Evolutionary conservation across 2,113 vertebrate species (phyloP).

Genomic region (Cromileptes altivelis): DNA sequence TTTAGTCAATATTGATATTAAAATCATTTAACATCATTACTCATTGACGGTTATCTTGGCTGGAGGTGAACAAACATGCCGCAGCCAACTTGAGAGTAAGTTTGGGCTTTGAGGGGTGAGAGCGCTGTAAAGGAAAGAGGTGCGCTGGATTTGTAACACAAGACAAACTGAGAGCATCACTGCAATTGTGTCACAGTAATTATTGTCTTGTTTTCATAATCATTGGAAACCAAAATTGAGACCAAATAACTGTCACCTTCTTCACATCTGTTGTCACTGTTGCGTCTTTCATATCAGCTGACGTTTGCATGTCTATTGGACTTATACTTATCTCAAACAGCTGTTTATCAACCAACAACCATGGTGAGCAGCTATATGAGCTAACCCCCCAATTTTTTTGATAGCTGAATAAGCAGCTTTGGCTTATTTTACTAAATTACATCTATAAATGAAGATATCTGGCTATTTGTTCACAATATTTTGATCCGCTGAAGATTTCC

Average conservation of each 20-base stretch:
- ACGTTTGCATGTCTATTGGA: conserved; percentile 11
- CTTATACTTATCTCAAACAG: not conserved
- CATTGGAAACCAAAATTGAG: no score
- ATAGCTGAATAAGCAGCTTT: not conserved
- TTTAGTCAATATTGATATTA: no score
- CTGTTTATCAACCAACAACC: not conserved
- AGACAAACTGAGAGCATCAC: no score
- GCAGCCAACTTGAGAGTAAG: no score
- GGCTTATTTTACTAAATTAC: not conserved
- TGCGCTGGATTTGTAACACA: no score
- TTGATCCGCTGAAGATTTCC: not conserved
- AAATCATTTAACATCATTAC: no score
- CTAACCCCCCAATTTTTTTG: not conserved
- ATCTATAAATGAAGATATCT: conserved; percentile 12
- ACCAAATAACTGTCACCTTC: not conserved
- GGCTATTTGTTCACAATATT: not conserved
- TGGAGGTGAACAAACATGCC: no score
- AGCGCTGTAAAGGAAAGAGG: no score
- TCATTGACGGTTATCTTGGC: no score
- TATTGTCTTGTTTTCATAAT: no score
- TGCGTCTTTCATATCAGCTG: conserved; percentile 36
- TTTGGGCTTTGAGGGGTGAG: no score
- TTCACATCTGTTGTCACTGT: not conserved
- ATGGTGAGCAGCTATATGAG: conserved; percentile 1
- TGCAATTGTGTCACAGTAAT: no score